These are phyloP conservation scores for Hylia prasina DNA, from an alignment of 2,113 vertebrate species.

Conservation along the genomic window DNA sequence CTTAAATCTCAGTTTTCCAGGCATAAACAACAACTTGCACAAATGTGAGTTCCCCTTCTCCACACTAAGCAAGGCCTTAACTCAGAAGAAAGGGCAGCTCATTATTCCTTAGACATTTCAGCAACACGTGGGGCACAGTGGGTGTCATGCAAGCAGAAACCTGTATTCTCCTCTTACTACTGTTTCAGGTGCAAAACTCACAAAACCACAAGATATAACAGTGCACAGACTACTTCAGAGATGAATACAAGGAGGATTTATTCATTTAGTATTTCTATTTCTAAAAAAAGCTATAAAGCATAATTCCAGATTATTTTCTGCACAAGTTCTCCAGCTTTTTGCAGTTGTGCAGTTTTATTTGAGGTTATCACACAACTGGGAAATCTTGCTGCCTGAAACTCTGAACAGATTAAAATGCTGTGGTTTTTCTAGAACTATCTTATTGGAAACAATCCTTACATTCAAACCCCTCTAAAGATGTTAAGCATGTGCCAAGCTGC, in stretches of 20 bases:
- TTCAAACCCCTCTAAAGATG: neutral
- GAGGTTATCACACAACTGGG: neutral
- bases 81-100: neutral
- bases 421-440: neutral
- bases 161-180: neutral
- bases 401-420: neutral
- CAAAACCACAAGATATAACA: neutral
- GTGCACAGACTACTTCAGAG: neutral
- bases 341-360: neutral
- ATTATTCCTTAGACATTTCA: neutral
- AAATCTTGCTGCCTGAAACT: neutral
- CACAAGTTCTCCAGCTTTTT: neutral
- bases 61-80: neutral
- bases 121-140: neutral
- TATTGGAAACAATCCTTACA: neutral
- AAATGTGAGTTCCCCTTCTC: accelerated
- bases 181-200: neutral
- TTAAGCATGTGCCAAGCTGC: neutral
- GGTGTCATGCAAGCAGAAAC: neutral
- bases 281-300: neutral
- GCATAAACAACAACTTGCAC: neutral
- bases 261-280: neutral
- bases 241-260: neutral
- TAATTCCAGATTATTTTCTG: neutral
- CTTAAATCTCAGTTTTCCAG: no score